These are phyloP conservation scores for Ceyx erithaca DNA, from an alignment of 2,797 vertebrate species.

Conservation along the genomic window DNA sequence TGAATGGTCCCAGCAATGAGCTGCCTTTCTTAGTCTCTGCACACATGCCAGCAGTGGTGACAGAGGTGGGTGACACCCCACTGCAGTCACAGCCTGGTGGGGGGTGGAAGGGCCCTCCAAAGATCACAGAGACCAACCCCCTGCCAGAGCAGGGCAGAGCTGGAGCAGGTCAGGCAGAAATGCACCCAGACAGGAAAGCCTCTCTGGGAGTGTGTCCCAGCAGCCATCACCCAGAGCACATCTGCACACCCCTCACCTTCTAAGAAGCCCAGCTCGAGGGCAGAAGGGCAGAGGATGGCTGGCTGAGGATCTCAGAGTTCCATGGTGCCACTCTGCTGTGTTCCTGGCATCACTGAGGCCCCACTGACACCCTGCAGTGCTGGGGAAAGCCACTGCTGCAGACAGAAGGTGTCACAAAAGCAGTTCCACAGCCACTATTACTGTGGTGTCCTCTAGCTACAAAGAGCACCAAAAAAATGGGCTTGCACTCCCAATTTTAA, in stretches of 20 bases:
- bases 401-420: neutral
- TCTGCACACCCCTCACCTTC: neutral
- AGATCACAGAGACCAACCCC: too few relatives aligned
- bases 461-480: neutral
- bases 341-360: neutral
- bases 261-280: neutral
- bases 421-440: neutral
- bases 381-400: neutral
- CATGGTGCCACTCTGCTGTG: neutral
- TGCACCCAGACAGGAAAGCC: too few relatives aligned
- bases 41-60: neutral
- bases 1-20: neutral
- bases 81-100: too few relatives aligned
- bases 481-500: neutral
- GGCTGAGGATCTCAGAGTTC: neutral
- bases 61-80: neutral
- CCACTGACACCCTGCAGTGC: neutral
- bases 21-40: neutral
- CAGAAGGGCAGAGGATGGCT: neutral
- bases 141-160: too few relatives aligned
- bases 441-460: neutral
- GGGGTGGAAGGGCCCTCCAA: too few relatives aligned
- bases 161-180: too few relatives aligned
- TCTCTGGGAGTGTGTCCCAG: too few relatives aligned
- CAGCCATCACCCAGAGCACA: accelerated